Evolutionary conservation across 2,888 invertebrate genomes (phyloP), one percentile per base, ranked within the genome.

Genomic region (Schizotus pectinicornis): DNA sequence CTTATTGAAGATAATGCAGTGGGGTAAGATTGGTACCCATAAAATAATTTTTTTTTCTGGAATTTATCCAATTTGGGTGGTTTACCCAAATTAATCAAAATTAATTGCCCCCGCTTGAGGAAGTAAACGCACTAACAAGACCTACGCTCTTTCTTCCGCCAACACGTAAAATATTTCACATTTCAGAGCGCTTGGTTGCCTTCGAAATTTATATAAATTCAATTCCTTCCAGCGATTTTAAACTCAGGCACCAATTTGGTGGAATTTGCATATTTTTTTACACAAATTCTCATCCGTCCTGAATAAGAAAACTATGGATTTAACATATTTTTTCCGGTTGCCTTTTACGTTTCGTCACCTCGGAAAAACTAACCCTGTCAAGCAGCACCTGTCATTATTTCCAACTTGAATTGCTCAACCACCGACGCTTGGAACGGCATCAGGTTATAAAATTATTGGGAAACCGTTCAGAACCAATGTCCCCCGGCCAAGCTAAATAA

Each of bases 191-290:
- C 49, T 46, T 47, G 36, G 35, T 42, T 51, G 37, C 42, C 41
- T 48, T 11, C 47, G 32, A 58, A 58, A 52, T 58, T 53, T 58
- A 58, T 58, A 53, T 52, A 53, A 58, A 58, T 58, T 58, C 53
- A 53, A 58, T 58, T 58, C 53, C 58, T 53, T 42, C 35, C 30
- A 58, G 58, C 58, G 53, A 58, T 53, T 58, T 48, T 38, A 53
- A 58, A 53, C 47, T 47, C 53, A 22, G 39, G 43, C 49, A 46
- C 46, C 57, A 52, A 57, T 52, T 57, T 57, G 45, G 35, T 9
- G 30, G 47, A 53, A 58, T 58, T 58, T 58, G 52, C 58, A 58
- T 58, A 53, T 58, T 58, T 57, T n/a, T 56, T 58, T 58, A 52
- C 52, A 53, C 47, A 58, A 52, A 58, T 58, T 58, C 42, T 53